Evolutionary conservation across 2,888 invertebrate species (phyloP), one percentile per base, ranked within the genome.

Genomic region (Pristionchus maxplancki): DNA sequence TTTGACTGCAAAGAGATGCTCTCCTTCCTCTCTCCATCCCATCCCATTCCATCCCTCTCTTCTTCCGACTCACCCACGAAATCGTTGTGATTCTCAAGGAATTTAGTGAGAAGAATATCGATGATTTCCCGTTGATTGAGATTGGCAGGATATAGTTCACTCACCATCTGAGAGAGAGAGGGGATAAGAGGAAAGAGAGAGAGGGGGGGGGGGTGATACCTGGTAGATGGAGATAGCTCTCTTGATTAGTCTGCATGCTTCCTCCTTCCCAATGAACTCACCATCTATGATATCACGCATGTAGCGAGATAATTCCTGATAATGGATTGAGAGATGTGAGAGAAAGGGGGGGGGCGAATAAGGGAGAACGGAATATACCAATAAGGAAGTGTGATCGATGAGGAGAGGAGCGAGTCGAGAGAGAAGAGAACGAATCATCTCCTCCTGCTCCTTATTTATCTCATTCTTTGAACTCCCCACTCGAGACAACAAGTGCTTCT

Each of bases 361-460:
- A 40, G 5, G 50, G 28, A 50, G 50, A n/a, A n/a, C n/a, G n/a
- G 37, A 50, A 81, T 37, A 28, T 37, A 84, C 84, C 17, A 58
- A 34, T 17, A 84, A 20, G 2, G 84, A 58, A n/a, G 84, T 34
- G 34, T 53, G n/a, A 31, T 84, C 84, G n/a, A 84, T 53, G 37
- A 84, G 84, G 5, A 84, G 84, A 37, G 84, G 84, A 24, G 84
- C 84, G 8, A 84, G 5, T 84, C 84, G 37, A 53, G 53, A 40
- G 34, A 84, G 62, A 20, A 84, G 53, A 37, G 84, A 84, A 58
- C 84, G 84, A 11, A 84, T 53, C 37, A 58, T 84, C 58, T 84
- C 84, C 24, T 58, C 34, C 37, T 84, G 84, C 17, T 84, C 84
- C 40, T 84, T 84, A 62, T 34, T 84, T 3, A 84, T 34, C 62